A percentile compares a stretch with the other conserved stretches of the same genome.
phyloP scores from a whole-genome alignment of 64 coral and sea anemone genomes.

The Montipora foliosa region DNA sequence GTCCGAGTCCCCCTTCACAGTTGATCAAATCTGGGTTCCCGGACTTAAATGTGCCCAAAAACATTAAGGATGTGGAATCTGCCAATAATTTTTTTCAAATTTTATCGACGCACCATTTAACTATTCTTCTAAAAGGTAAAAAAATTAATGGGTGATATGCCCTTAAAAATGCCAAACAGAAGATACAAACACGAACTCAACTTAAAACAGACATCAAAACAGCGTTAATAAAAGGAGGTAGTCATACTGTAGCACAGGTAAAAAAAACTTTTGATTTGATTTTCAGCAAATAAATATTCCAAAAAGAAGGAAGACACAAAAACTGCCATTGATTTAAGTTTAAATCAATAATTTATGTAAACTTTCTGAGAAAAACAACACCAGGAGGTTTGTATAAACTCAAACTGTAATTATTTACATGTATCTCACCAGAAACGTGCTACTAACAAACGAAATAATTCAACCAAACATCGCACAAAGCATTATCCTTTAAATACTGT shows the following conservation, averaged over 20 bases:
- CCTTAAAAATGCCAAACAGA: too few relatives aligned
- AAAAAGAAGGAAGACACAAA: not conserved
- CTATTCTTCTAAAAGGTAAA: too few relatives aligned
- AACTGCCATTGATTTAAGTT: not conserved
- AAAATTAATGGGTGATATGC: too few relatives aligned
- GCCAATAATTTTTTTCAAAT: too few relatives aligned
- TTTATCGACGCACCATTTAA: too few relatives aligned
- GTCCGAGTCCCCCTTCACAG: too few relatives aligned
- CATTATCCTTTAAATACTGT: not conserved
- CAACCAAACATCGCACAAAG: not conserved
- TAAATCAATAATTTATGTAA: conserved; percentile 22
- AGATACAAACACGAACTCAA: too few relatives aligned
- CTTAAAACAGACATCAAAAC: too few relatives aligned
- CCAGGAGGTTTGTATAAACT: not conserved
- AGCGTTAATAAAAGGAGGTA: too few relatives aligned
- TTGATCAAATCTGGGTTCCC: too few relatives aligned
- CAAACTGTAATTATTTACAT: not conserved
- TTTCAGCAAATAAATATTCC: not conserved
- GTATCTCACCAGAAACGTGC: not conserved
- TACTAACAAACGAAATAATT: not conserved
- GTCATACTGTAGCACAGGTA: not conserved
- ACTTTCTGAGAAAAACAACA: not conserved
- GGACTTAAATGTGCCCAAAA: too few relatives aligned
- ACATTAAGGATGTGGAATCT: too few relatives aligned
- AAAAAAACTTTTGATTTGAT: not conserved